These are phyloP conservation scores for Cryptops parisi DNA, from an alignment of 2,888 invertebrate genomes.

Conservation along the genomic window DNA sequence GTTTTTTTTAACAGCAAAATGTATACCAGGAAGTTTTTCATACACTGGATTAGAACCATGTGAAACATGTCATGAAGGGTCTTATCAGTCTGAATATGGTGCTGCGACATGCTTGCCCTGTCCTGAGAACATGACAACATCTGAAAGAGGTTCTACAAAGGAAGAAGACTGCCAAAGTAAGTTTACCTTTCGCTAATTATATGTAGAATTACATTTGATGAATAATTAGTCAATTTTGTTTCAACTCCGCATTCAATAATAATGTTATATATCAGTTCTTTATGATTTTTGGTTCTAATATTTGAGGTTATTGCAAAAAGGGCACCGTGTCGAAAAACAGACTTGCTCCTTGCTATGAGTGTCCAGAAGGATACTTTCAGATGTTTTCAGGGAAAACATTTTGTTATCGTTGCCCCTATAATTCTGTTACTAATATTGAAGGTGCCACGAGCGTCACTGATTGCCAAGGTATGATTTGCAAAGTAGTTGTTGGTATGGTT, in stretches of 20 bases:
- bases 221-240: too few species aligned
- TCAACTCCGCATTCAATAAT: too few species aligned
- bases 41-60: slow-evolving; percentile 33
- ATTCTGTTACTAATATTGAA: slow-evolving; percentile 23
- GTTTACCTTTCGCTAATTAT: too few species aligned
- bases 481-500: too few species aligned
- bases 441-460: slow-evolving; percentile 21
- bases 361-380: slow-evolving; percentile 36
- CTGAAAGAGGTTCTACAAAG: slow-evolving; percentile 33
- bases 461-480: slow-evolving; percentile 24
- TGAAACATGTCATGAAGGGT: slow-evolving; percentile 32
- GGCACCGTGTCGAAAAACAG: slow-evolving; percentile 39
- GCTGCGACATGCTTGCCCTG: slow-evolving; percentile 32
- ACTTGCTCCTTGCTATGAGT: slow-evolving; percentile 42
- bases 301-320: too few species aligned
- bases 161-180: slow-evolving; percentile 34
- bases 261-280: background rate
- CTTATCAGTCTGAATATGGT: slow-evolving; percentile 32
- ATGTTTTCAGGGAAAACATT: slow-evolving; percentile 29
- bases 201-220: too few species aligned
- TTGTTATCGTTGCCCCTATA: slow-evolving; percentile 33
- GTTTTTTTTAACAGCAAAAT: slow-evolving; percentile 28
- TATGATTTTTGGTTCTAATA: background rate
- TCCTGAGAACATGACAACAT: slow-evolving; percentile 43
- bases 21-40: slow-evolving; percentile 34